Conservation (phyloP, 2,113 vertebrate species). For the Psilopogon haemacephalus region DNA sequence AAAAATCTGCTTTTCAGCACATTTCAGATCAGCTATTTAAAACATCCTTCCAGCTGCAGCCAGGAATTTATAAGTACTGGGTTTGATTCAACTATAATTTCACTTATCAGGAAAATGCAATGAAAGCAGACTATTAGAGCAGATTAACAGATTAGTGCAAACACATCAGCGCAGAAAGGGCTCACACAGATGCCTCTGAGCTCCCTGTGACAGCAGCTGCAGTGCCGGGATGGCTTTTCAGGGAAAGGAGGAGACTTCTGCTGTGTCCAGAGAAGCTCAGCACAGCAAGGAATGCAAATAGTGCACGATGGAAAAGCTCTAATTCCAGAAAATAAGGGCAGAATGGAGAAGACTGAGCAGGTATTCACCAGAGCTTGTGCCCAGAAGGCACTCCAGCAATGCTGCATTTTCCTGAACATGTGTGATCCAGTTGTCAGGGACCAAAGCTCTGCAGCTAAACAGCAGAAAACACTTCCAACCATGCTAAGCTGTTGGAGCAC, state of each 20-base stretch:
- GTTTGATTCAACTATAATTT: slow-evolving; percentile 15
- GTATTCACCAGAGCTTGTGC: neutral
- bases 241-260: neutral
- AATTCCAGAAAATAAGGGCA: neutral
- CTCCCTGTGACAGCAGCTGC: neutral
- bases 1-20: slow-evolving; percentile 29
- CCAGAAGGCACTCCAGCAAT: neutral
- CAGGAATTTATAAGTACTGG: neutral
- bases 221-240: neutral
- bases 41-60: neutral
- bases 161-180: neutral
- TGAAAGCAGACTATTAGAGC: neutral
- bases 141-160: slow-evolving; percentile 1
- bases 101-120: neutral
- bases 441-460: neutral
- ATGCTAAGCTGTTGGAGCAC: rapidly evolving
- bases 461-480: neutral
- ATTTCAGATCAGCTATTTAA: slow-evolving; percentile 25
- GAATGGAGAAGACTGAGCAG: neutral
- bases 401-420: neutral
- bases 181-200: rapidly evolving
- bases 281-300: neutral
- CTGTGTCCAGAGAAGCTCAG: neutral
- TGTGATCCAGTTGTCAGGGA: neutral
- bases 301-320: neutral